phyloP scores from a whole-genome alignment of 2,797 vertebrate genomes.

The Meda fulgida region DNA sequence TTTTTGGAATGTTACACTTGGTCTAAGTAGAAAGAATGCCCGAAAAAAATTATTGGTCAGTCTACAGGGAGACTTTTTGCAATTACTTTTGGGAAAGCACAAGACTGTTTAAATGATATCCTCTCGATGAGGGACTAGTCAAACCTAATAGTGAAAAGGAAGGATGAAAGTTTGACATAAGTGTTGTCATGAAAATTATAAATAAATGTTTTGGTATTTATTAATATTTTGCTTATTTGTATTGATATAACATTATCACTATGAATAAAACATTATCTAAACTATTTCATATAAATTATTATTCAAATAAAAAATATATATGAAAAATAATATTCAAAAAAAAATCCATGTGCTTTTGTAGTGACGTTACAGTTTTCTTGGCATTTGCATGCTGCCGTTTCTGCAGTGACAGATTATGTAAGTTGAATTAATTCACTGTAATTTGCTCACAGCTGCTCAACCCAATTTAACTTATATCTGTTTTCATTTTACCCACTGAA shows the following conservation, averaged over 20 bases:
- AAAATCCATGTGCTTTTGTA: not conserved
- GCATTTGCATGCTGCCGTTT: not conserved
- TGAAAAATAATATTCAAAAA: no score
- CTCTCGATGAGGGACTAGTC: not conserved
- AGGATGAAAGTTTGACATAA: not conserved
- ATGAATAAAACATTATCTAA: not conserved
- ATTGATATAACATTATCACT: not conserved
- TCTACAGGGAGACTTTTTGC: conserved; percentile 14
- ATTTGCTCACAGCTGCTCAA: conserved; percentile 4
- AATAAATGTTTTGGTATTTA: not conserved
- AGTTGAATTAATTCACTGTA: not conserved
- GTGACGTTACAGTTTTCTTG: not conserved
- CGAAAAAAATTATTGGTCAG: not conserved
- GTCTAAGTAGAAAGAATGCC: not conserved
- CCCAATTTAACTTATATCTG: not conserved
- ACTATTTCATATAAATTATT: not conserved
- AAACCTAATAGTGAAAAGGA: not conserved
- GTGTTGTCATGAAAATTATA: not conserved
- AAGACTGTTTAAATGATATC: not conserved
- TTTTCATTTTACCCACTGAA: not conserved
- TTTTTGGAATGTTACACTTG: not conserved
- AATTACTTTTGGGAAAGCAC: not conserved
- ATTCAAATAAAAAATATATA: no score
- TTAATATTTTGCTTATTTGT: not conserved
- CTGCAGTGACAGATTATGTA: conserved; percentile 9